Base-by-base conservation (phyloP, 1,140 invertebrate genomes). In the Ceratina australensis region DNA sequence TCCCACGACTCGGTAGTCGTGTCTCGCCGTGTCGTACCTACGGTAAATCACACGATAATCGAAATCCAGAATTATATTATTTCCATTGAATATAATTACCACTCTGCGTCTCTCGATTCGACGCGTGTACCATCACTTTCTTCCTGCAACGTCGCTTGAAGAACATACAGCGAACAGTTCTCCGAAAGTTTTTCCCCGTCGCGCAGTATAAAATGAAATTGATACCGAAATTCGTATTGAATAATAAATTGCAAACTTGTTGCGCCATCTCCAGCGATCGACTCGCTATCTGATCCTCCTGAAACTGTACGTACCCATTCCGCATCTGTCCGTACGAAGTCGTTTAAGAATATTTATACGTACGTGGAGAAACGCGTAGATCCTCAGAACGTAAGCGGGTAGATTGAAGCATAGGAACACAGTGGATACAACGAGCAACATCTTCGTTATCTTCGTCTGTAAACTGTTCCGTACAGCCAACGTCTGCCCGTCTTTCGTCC, bases 151-250 rank as follows among this genome's bases (percentile, higher is more conserved):
- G 82, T 85, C 90, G 83, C 26, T 88, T 79, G 42, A 88, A 84
- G 64, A 92, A 92, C 18, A 93, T 81, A 1, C 83, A 74, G 1
- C 87, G 52, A 3, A 95, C 89, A 2, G 94, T 94, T 78, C 93
- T 93, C 33, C 96, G 92, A 89, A 97, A 98, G 91, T 96, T 96
- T 87, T 96, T 94, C 4, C 96, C 96, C 80, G 94, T 95, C 71
- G 96, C 93, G 86, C 96, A 97, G 91, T 97, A 97, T 20, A 98
- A 92, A n/a, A 96, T 92, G 89, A 98, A 97, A 92, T 97, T 97
- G 63, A 97, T 96, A 63, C 95, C 95, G 86, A 97, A 97, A 90
- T 97, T 97, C 12, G 95, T 95, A 84, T 96, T 94, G 89, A 96
- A 97, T n/a, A 96, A 91, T n/a, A 92, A 89, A 78, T 92, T 94